These are phyloP conservation scores for Zaprionus ghesquierei DNA, from an alignment of 1,140 invertebrate genomes.

Conservation along the genomic window DNA sequence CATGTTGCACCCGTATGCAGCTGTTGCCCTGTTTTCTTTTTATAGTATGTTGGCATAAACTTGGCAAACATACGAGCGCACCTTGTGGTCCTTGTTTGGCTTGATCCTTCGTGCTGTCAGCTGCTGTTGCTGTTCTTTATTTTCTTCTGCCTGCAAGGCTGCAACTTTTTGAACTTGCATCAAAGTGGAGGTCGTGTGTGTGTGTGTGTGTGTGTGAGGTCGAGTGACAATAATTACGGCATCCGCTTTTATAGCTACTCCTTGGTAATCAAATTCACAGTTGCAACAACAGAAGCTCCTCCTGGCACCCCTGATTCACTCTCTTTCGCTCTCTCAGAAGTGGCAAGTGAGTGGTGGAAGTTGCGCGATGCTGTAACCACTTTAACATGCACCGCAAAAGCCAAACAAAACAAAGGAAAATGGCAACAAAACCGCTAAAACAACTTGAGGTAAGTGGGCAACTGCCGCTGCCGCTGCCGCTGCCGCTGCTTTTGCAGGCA, in stretches of 20 bases:
- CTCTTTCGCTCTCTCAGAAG: neutral
- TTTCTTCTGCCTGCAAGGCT: constrained; percentile 54
- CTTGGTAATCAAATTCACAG: constrained; percentile 69
- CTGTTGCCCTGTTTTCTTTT: constrained; percentile 20
- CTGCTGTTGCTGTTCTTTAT: constrained; percentile 36
- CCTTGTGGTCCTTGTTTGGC: constrained; percentile 38
- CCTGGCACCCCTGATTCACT: neutral
- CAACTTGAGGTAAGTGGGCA: constrained; percentile 67
- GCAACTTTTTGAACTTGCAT: constrained; percentile 70
- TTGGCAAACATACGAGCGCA: constrained; percentile 67
- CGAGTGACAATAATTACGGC: constrained; percentile 73
- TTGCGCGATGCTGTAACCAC: constrained; percentile 49
- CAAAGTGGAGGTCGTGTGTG: constrained; percentile 58
- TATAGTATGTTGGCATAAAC: constrained; percentile 53
- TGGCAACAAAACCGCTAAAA: constrained; percentile 68
- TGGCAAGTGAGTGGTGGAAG: constrained; percentile 6
- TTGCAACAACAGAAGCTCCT: constrained; percentile 14
- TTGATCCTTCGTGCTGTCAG: constrained; percentile 33
- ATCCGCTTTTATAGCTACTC: constrained; percentile 25
- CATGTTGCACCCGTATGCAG: constrained; percentile 23
- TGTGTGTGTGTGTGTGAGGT: neutral
- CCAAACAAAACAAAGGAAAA: constrained; percentile 64
- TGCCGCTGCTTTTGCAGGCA: neutral
- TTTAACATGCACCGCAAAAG: constrained; percentile 70
- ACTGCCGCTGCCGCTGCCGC: constrained; percentile 3